Evolutionary conservation across 2,888 invertebrate genomes (phyloP).

Genomic region (Morpho helenor): DNA sequence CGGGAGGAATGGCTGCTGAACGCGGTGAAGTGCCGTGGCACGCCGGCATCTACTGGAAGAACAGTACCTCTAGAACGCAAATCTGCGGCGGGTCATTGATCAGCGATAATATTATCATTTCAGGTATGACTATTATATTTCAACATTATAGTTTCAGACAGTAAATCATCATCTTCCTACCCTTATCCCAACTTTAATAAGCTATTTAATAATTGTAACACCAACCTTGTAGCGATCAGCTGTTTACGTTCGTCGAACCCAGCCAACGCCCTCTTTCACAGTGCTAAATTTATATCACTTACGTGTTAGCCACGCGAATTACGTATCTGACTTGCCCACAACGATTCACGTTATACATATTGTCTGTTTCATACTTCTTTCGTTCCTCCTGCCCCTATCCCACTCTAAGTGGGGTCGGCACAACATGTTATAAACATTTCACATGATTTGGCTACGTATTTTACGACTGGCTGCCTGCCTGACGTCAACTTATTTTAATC

Average conservation of each 20-base stretch:
- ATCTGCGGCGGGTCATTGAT: conserved; percentile 72
- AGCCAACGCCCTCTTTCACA: background rate
- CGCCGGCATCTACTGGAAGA: conserved; percentile 56
- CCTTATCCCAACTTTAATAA: background rate
- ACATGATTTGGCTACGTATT: too few relatives aligned
- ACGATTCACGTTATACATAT: too few relatives aligned
- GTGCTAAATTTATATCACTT: background rate
- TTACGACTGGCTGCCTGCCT: too few relatives aligned
- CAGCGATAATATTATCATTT: conserved; percentile 31
- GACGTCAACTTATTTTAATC: too few relatives aligned
- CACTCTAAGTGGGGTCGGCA: too few relatives aligned
- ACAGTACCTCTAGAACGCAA: conserved; percentile 46
- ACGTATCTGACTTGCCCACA: too few relatives aligned
- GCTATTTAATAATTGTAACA: too few relatives aligned
- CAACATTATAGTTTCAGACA: background rate
- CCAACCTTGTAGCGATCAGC: too few relatives aligned
- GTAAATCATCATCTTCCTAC: background rate
- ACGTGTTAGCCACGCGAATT: background rate
- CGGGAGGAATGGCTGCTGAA: conserved; percentile 47
- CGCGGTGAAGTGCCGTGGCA: conserved; percentile 67
- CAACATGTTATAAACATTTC: too few relatives aligned
- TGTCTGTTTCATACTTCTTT: too few relatives aligned
- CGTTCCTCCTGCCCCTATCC: too few relatives aligned
- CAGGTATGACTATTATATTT: conserved; percentile 26
- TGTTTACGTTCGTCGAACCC: too few relatives aligned